phyloP scores from a whole-genome alignment of 2,797 vertebrate genomes.

The Megaceryle alcyon region DNA sequence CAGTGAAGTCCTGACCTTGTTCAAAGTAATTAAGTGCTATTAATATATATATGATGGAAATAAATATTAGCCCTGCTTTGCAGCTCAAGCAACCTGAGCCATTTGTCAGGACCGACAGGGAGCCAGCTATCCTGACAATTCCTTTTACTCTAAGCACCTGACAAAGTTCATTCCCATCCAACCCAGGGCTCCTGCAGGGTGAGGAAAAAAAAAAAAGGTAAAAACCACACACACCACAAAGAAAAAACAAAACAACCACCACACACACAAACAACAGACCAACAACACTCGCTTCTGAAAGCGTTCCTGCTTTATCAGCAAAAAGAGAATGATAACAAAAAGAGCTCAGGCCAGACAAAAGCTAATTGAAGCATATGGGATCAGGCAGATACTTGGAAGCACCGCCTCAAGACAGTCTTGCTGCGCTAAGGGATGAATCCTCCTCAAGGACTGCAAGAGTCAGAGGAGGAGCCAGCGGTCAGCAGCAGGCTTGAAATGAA shows the following conservation, averaged over 20 bases:
- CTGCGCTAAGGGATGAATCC: not conserved
- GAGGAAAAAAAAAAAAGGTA: too few relatives aligned
- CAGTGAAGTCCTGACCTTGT: conserved; percentile 58
- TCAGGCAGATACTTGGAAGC: not conserved
- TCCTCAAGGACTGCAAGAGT: not conserved
- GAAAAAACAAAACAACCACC: too few relatives aligned
- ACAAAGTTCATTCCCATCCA: conserved; percentile 36
- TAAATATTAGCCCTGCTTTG: conserved; percentile 50
- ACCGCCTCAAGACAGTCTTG: conserved; percentile 45
- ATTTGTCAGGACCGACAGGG: conserved; percentile 20
- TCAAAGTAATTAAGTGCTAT: conserved; percentile 68
- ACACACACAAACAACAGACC: too few relatives aligned
- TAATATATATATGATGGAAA: conserved; percentile 63
- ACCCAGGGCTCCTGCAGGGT: not conserved
- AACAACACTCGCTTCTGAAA: not conserved
- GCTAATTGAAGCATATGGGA: conserved; percentile 29
- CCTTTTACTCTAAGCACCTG: conserved; percentile 28
- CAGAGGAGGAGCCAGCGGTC: not conserved
- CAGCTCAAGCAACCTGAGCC: not conserved
- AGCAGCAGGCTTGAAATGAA: not conserved
- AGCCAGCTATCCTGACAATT: conserved; percentile 40
- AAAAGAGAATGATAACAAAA: conserved; percentile 44
- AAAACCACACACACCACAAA: too few relatives aligned
- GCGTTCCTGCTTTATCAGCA: conserved; percentile 59
- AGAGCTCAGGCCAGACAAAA: conserved; percentile 56